phyloP scores from a whole-genome alignment of 2,888 invertebrate genomes.

The Euzetes globulus region DNA sequence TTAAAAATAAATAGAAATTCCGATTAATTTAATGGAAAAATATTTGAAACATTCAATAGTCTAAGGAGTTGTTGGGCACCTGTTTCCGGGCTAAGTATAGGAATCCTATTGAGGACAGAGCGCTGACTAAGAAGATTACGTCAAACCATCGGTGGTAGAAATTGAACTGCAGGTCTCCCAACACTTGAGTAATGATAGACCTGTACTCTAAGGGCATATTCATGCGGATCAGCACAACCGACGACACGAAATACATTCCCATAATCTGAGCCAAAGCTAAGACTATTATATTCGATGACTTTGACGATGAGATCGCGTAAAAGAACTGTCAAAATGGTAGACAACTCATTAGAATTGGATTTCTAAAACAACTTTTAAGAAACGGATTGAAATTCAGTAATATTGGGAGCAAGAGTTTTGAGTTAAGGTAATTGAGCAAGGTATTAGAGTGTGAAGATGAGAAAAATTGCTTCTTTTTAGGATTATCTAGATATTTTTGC shows the following conservation, averaged over 20 bases:
- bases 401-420: no score
- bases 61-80: conserved; percentile 27
- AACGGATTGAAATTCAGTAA: no score
- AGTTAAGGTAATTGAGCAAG: no score
- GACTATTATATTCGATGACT: conserved; percentile 96
- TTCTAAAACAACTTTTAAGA: conserved; percentile 16
- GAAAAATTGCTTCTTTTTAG: no score
- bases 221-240: conserved; percentile 94
- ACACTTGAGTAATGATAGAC: conserved; percentile 78
- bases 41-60: conserved; percentile 4
- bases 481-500: no score
- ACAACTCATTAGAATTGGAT: no score
- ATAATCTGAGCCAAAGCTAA: conserved; percentile 93
- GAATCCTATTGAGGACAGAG: conserved; percentile 87
- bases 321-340: conserved; percentile 67
- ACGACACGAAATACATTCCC: conserved; percentile 99
- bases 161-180: conserved; percentile 95
- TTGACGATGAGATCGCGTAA: conserved; percentile 96
- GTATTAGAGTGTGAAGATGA: no score
- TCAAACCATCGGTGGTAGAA: conserved; percentile 99
- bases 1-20: not conserved
- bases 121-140: conserved; percentile 95
- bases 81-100: conserved; percentile 85
- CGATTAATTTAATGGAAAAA: not conserved
- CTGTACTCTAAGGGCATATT: conserved; percentile 96